A percentile compares a stretch with the other conserved stretches of the same genome.
These are phyloP conservation scores for Gibbula magus DNA, from an alignment of 2,888 invertebrate species.

Conservation along the genomic window DNA sequence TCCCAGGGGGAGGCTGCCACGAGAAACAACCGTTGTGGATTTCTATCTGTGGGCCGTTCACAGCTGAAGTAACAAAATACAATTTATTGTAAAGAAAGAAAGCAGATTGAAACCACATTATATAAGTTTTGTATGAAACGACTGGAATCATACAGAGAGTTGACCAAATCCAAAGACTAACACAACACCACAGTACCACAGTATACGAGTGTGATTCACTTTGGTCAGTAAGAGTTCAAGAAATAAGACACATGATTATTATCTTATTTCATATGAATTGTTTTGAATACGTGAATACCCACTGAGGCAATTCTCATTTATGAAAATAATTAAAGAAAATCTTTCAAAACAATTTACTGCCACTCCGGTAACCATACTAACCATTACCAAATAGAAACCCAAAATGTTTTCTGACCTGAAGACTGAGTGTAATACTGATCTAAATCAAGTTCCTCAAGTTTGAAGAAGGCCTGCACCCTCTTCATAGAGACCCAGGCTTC, in stretches of 20 bases:
- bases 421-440: conserved; percentile 79
- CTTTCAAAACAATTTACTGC: not conserved
- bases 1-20: conserved; percentile 43
- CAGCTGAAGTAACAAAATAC: conserved; percentile 33
- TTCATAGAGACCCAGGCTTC: conserved; percentile 96
- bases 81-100: not conserved
- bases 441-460: conserved; percentile 77
- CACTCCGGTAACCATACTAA: not conserved
- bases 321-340: not conserved
- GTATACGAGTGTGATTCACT: too few relatives aligned
- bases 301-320: not conserved
- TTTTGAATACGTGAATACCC: not conserved
- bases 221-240: not conserved
- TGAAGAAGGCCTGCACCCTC: conserved; percentile 85
- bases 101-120: too few relatives aligned
- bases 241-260: not conserved
- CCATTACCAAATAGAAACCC: not conserved
- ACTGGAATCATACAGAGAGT: too few relatives aligned
- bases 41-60: conserved; percentile 38
- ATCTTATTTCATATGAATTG: too few relatives aligned
- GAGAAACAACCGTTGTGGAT: conserved; percentile 54
- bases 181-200: too few relatives aligned
- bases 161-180: too few relatives aligned
- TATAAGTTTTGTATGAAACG: too few relatives aligned
- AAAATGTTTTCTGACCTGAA: conserved; percentile 20